Evolutionary conservation across 1,140 invertebrate species (phyloP).

Genomic region (Ganaspis sp.): DNA sequence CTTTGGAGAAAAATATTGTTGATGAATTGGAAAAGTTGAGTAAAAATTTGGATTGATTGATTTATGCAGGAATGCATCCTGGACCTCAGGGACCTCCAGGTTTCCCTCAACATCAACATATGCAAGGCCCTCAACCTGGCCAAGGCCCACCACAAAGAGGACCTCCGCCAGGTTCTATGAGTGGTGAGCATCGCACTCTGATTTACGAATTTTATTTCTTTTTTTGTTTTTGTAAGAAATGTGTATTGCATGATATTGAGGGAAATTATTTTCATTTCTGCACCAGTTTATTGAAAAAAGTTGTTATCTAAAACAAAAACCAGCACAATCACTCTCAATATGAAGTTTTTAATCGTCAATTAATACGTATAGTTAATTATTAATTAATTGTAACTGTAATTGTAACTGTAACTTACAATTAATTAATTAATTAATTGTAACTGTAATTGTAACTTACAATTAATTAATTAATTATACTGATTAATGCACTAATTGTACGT

Average conservation of each 20-base stretch:
- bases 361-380: too few relatives aligned
- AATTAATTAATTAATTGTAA: too few relatives aligned
- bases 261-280: not conserved
- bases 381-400: too few relatives aligned
- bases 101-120: constrained; percentile 81
- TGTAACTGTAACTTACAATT: too few relatives aligned
- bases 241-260: not conserved
- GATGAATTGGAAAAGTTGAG: not conserved
- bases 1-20: not conserved
- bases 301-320: not conserved
- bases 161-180: constrained; percentile 80
- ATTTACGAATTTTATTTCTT: not conserved
- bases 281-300: not conserved
- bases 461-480: too few relatives aligned
- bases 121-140: constrained; percentile 80
- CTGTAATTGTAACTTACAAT: too few relatives aligned
- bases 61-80: constrained; percentile 73
- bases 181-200: constrained; percentile 65
- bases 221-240: not conserved
- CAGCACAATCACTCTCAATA: not conserved
- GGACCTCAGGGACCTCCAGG: constrained; percentile 75
- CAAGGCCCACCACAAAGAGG: constrained; percentile 76
- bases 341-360: too few relatives aligned
- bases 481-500: too few relatives aligned
- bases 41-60: not conserved